Evolutionary conservation across 2,888 invertebrate genomes (phyloP).

Genomic region (Tipula unca): DNA sequence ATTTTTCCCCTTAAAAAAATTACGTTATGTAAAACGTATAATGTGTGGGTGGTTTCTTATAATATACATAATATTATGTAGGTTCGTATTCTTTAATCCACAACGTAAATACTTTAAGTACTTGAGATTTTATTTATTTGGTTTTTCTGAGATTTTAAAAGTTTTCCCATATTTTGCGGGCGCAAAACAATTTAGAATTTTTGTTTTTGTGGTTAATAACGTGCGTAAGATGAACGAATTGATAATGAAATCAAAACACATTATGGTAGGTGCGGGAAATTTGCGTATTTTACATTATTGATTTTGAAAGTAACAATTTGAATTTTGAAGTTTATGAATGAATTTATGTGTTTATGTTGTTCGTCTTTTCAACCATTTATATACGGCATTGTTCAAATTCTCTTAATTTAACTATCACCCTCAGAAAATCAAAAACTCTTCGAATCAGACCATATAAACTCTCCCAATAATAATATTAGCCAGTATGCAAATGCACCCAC

Average conservation of each 20-base stretch:
- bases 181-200: neutral
- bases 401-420: too few species aligned
- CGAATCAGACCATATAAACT: too few species aligned
- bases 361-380: too few species aligned
- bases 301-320: neutral
- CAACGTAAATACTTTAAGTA: neutral
- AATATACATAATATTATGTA: neutral
- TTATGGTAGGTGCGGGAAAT: neutral
- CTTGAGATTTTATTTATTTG: neutral
- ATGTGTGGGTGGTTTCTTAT: neutral
- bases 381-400: too few species aligned
- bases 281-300: neutral
- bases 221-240: neutral
- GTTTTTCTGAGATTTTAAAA: neutral
- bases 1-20: neutral
- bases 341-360: neutral
- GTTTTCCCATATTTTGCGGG: neutral
- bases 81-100: neutral
- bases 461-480: too few species aligned
- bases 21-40: neutral
- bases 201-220: neutral
- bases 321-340: neutral
- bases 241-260: neutral
- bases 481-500: too few species aligned
- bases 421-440: too few species aligned